phyloP scores from a whole-genome alignment of 1,140 invertebrate species.

The Ceratina japonica region DNA sequence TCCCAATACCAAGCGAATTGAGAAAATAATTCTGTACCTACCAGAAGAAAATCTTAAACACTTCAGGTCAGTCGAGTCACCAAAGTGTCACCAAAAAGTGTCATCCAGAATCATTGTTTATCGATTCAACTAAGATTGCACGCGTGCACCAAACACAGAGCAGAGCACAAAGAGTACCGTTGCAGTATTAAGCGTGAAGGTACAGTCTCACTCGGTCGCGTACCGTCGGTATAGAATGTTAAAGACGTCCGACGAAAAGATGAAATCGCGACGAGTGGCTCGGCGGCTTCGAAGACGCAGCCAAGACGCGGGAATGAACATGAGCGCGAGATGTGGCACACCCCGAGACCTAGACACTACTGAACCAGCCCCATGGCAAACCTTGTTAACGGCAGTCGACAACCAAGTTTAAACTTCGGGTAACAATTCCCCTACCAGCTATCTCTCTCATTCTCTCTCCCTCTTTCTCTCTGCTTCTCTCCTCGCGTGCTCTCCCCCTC shows the following conservation, averaged over 20 bases:
- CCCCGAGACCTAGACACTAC: constrained; percentile 78
- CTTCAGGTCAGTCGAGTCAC: background rate
- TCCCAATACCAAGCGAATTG: background rate
- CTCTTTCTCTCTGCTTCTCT: constrained; percentile 59
- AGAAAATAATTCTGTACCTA: too few relatives aligned
- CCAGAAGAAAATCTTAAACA: background rate
- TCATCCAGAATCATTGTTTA: background rate
- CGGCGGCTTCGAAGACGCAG: constrained; percentile 36
- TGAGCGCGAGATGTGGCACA: constrained; percentile 76
- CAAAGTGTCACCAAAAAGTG: background rate
- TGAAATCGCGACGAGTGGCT: constrained; percentile 5
- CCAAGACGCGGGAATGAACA: constrained; percentile 50
- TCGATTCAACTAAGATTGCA: background rate
- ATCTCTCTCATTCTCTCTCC: constrained; percentile 60
- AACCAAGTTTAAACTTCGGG: constrained; percentile 79
- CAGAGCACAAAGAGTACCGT: background rate
- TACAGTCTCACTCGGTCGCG: background rate
- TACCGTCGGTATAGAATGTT: background rate
- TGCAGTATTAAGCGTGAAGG: background rate
- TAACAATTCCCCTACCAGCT: constrained; percentile 77
- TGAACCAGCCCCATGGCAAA: constrained; percentile 78
- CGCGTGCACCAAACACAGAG: background rate
- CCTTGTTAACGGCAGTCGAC: constrained; percentile 79
- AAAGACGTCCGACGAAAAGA: constrained; percentile 24
- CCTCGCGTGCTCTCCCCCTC: constrained; percentile 51